A percentile compares a stretch with the other conserved stretches of the same genome.
These are phyloP conservation scores for Odontothrips loti DNA, from an alignment of 2,888 invertebrate species.

Conservation along the genomic window DNA sequence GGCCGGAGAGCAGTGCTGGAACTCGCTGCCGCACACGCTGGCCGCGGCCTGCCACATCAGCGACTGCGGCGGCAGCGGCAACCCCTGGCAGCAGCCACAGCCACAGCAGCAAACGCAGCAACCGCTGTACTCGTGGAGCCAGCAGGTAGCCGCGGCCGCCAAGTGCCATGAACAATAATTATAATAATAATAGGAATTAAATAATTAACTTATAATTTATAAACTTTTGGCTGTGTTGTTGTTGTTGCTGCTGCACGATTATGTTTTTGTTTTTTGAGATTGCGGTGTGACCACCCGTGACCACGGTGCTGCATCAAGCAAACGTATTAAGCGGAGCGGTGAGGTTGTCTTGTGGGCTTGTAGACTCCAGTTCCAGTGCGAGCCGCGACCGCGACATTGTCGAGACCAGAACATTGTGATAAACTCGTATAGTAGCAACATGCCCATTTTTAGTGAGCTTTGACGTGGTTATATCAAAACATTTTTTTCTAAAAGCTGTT, in stretches of 20 bases:
- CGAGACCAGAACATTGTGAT: neutral
- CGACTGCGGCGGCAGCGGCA: slow-evolving; percentile 41
- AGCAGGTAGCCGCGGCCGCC: slow-evolving; percentile 49
- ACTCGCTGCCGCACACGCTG: slow-evolving; percentile 58
- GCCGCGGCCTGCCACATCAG: slow-evolving; percentile 65
- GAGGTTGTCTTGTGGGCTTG: neutral
- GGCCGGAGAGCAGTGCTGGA: slow-evolving; percentile 58
- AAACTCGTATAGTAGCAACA: slow-evolving; percentile 10
- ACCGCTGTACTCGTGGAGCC: slow-evolving; percentile 38
- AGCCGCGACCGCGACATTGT: neutral
- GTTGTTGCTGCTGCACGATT: neutral
- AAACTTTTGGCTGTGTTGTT: neutral
- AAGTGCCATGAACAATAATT: slow-evolving; percentile 47
- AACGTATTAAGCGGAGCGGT: neutral
- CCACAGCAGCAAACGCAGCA: neutral
- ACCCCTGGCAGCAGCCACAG: slow-evolving; percentile 30
- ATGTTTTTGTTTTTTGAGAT: neutral
- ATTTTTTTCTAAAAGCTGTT: neutral
- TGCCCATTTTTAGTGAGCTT: neutral
- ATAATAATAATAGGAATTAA: no score
- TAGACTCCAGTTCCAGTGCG: neutral
- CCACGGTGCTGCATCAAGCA: slow-evolving; percentile 14
- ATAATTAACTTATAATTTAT: no score
- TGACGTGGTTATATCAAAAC: neutral
- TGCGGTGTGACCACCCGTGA: slow-evolving; percentile 32